These are phyloP conservation scores for Chrysotoxum bicinctum DNA, from an alignment of 2,888 invertebrate species.

Conservation along the genomic window DNA sequence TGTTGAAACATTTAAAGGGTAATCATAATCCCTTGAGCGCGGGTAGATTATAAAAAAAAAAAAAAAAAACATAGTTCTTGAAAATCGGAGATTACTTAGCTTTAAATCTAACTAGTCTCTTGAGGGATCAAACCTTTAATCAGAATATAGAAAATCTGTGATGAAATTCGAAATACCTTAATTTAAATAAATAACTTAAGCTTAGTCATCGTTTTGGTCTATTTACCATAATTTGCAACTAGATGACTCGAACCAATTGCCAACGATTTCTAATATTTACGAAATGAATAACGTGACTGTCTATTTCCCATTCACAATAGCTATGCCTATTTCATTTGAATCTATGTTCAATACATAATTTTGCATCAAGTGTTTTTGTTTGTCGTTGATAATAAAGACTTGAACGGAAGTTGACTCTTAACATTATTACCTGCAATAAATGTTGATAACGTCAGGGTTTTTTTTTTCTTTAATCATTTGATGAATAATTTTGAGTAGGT, in stretches of 20 bases:
- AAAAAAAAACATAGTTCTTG: no score
- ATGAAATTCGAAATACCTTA: no score
- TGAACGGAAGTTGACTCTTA: slow-evolving; percentile 9
- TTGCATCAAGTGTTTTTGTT: neutral
- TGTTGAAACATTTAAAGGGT: no score
- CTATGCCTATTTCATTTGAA: neutral
- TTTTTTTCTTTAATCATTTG: neutral
- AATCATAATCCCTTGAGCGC: no score
- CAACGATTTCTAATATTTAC: neutral
- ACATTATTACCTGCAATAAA: neutral
- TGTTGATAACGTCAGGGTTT: neutral
- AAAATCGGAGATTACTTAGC: no score
- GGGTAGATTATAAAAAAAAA: no score
- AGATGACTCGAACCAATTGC: neutral
- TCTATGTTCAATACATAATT: neutral
- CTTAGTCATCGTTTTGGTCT: neutral
- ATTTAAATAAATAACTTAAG: neutral
- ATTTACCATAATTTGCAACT: neutral
- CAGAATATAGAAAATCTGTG: no score
- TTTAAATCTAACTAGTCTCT: no score
- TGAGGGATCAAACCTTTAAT: no score
- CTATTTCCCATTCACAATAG: neutral
- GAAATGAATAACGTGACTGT: neutral
- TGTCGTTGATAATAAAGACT: neutral
- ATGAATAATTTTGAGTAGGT: neutral